Evolutionary conservation across 2,113 vertebrate species (phyloP), one percentile per base, ranked within the genome.

Genomic region (Phylloscopus whistleri): DNA sequence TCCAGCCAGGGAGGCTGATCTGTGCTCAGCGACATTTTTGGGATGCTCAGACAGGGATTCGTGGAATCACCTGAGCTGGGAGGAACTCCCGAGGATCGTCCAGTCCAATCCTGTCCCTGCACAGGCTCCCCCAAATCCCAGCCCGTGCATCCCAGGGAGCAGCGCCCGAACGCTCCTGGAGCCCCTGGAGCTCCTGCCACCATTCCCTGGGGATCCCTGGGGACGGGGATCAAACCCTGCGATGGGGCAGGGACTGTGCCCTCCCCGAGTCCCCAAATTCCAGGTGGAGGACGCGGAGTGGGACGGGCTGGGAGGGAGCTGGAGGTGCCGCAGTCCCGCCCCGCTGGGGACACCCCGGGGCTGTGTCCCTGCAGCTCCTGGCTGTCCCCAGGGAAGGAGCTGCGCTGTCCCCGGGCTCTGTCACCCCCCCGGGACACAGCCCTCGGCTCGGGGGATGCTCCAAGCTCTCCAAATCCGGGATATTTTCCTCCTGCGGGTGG

Each of bases 141-240:
- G 10, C 28, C 9, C 4, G 43, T 0, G 17, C n/a, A 16, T 3
- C 37, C 55, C 49, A 12, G n/a, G 39, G 18, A 33, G 48, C 1
- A 1, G 9, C 3, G 17, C 15, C 26, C 10, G 3, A 22, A 6
- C 0, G 1, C 21, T 13, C 28, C 64, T 1, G 33, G 83, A 48
- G 84, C 74, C 14, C 28, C 64, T 1, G 33, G 83, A 48, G 84
- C 74, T 46, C 23, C 0, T 24, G 33, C 11, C 31, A 0, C 67
- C 35, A 2, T 5, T 10, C 41, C 48, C 30, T 23, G 49, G 20
- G 17, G 30, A 41, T 33, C 60, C 49, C 35, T 33, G 26, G 49
- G 26, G 12, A 33, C 35, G 60, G 1, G 20, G 3, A 46, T 2
- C 17, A 2, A 3, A 43, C 16, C 27, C 6, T 9, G 2, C 31